Evolutionary conservation across 2,113 vertebrate genomes (phyloP).

Genomic region (Zosterops borbonicus): DNA sequence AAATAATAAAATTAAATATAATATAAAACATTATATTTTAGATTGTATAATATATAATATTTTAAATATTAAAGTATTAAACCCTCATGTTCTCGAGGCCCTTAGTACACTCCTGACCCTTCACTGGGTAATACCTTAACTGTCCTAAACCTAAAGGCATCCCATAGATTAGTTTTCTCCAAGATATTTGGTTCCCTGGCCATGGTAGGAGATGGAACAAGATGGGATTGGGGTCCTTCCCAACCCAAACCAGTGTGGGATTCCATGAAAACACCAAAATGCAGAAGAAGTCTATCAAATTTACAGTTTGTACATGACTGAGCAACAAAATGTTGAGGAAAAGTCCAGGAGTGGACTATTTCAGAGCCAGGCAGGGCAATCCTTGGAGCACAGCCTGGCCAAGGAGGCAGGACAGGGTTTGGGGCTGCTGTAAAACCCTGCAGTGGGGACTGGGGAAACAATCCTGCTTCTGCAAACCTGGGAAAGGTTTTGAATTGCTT

Average conservation of each 20-base stretch:
- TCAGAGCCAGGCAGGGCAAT: neutral
- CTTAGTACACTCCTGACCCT: neutral
- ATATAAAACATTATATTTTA: too few species aligned
- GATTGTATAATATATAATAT: too few species aligned
- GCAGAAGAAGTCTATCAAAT: neutral
- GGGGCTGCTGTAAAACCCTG: neutral
- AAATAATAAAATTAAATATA: too few species aligned
- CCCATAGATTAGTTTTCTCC: neutral
- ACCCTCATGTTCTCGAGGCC: neutral
- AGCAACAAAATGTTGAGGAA: neutral
- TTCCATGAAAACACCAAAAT: neutral
- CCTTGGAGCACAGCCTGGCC: neutral
- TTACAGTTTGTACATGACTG: neutral
- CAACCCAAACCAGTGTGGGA: neutral
- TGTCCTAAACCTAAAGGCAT: neutral
- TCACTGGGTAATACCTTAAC: neutral
- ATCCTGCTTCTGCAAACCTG: neutral
- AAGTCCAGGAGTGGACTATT: neutral
- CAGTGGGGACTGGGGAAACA: neutral
- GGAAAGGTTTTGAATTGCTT: neutral
- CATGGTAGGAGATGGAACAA: neutral
- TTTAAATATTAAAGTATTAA: neutral
- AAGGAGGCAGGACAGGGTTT: neutral
- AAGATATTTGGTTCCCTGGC: neutral
- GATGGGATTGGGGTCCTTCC: neutral